Evolutionary conservation across 2,113 vertebrate species (phyloP), one percentile per base, ranked within the genome.

Genomic region (Chlorodrepanis virens): DNA sequence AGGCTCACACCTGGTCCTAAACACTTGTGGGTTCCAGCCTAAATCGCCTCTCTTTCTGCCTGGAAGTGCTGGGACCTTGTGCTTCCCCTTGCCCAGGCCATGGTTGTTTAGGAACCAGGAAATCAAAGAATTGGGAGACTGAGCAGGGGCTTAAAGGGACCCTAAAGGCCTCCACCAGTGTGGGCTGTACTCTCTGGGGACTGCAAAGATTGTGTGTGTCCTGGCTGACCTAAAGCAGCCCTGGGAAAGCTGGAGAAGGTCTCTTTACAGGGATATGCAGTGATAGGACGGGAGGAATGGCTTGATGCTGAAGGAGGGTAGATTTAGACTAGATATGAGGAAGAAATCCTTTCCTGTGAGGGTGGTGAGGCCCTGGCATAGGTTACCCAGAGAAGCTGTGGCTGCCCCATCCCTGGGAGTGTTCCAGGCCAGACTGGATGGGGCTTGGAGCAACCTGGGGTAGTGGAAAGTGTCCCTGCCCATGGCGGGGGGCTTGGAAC

Each of bases 81-180:
- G 7, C 5, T 35, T n/a, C 27, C 29, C 14, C 14, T 44, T 1
- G 0, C 19, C 11, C 9, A 14, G 27, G 18, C 0, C 0, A 29
- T 53, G 42, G 3, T 20, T 9, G 0, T 19, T 74, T 53, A 9
- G n/a, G n/a, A 6, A 20, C 11, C 2, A 11, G 59, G 54, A 57
- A 70, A 78, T 49, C 1, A 0, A 45, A 47, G 22, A 47, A 21
- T 29, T 10, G 47, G 19, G 40, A 77, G 25, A 9, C 3, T 45
- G 37, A 53, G 4, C 0, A 1, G 28, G 20, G 20, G 3, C 9
- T 87, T 54, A n/a, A 70, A 45, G 25, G 27, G 37, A 60, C 6
- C 9, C 11, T 15, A 50, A 68, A 89, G 11, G 11, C 33, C 61
- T 31, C 16, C 59, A 45, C 9, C 23, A 22, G 37, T 9, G 28